These are phyloP conservation scores for Porites lutea DNA, from an alignment of 64 coral and sea anemone species.

Conservation along the genomic window DNA sequence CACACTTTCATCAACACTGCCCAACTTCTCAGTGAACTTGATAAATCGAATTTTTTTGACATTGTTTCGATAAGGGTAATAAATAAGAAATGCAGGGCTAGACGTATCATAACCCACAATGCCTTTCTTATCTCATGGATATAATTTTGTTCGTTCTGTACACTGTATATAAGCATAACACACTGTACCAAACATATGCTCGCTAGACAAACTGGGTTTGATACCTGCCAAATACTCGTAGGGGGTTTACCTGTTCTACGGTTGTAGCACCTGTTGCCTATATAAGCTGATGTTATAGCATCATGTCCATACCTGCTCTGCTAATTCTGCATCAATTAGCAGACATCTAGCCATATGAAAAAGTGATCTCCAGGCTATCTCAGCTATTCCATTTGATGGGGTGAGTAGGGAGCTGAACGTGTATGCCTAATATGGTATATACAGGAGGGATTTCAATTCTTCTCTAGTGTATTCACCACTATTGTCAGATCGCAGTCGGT, in stretches of 20 bases:
- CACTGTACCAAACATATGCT: conserved; percentile 56
- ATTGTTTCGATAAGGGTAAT: conserved; percentile 42
- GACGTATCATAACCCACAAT: conserved; percentile 55
- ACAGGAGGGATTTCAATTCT: conserved; percentile 42
- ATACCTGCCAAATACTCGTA: conserved; percentile 19
- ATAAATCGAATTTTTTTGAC: conserved; percentile 28
- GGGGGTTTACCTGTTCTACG: conserved; percentile 25
- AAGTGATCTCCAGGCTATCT: conserved; percentile 53
- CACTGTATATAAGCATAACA: conserved; percentile 54
- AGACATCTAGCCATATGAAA: conserved; percentile 71
- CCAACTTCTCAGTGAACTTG: conserved; percentile 12
- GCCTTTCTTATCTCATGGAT: conserved; percentile 22
- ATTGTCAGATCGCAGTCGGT: conserved; percentile 48
- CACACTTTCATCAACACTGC: neutral
- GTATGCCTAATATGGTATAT: conserved; percentile 34
- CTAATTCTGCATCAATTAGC: conserved; percentile 18
- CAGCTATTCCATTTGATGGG: conserved; percentile 61
- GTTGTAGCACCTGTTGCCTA: conserved; percentile 64
- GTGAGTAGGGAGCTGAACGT: conserved; percentile 36
- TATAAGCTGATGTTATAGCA: conserved; percentile 20
- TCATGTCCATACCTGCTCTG: conserved; percentile 54
- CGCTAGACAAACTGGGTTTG: conserved; percentile 35
- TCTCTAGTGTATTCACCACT: conserved; percentile 33
- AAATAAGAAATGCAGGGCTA: conserved; percentile 70
- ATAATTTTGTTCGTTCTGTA: conserved; percentile 51